Base-by-base conservation (phyloP, 1,140 invertebrate genomes). In the Bursaphelenchus mucronatus region DNA sequence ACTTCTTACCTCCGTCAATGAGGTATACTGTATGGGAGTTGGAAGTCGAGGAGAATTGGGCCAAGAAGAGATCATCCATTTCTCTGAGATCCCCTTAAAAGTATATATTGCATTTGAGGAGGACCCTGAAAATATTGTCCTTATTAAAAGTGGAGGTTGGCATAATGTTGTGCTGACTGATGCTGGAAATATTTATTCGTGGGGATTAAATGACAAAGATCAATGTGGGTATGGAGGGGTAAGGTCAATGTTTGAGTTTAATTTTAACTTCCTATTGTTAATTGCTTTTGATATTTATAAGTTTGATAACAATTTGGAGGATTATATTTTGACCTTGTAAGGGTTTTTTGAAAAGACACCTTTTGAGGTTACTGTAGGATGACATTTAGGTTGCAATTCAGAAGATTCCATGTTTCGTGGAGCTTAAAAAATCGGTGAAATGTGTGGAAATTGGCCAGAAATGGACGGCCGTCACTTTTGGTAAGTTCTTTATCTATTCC, bases 161-260 rank as follows among this genome's bases (percentile, higher is more conserved):
- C 61, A 63, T 65, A 30, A 55, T 11, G 3, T 65, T 13, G 61
- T 39, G 3, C 30, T 63, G n/a, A 63, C 62, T 11, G 13, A 11
- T 58, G 61, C 62, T 11, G 15, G 63, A 15, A 21, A 63, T 39
- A 58, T 63, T 65, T 63, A 61, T 65, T 15, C 59, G 4, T 63
- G 58, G 58, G 61, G 61, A 3, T 63, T 13, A 30, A 63, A 63
- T 58, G 30, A n/a, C 11, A 40, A 65, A 11, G 61, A 58, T 15
- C 61, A 63, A 45, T 63, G 53, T 17, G 61, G 61, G 13, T 11
- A 2, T 15, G 15, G 15, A 30, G 49, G 5, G 49, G 49, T 17
- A 17, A 30, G 49, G 15, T 1, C 49, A 17, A 50, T 30, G 19
- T 50, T 15, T 50, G 49, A 17, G 1, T 5, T 30, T 5, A 1